Conservation (phyloP, 2,888 invertebrate species). For the Halocaridina rubra region DNA sequence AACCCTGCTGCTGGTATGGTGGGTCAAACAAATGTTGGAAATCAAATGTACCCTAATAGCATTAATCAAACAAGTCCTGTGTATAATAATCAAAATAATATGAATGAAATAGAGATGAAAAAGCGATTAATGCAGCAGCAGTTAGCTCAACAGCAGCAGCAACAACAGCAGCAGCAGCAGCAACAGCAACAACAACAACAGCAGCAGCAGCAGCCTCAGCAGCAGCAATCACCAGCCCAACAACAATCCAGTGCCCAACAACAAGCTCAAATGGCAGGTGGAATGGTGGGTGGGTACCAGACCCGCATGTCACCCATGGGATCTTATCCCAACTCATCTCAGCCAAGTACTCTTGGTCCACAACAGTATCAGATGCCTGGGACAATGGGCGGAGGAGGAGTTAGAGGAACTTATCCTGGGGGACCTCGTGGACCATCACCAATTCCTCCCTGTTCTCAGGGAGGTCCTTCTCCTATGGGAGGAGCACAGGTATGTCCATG, state of each 20-base stretch:
- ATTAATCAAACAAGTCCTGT: conserved; percentile 58
- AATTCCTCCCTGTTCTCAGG: conserved; percentile 56
- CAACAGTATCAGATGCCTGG: conserved; percentile 50
- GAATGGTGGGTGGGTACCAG: conserved; percentile 50
- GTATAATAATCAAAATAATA: conserved; percentile 61
- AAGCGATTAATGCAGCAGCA: conserved; percentile 48
- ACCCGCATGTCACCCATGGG: conserved; percentile 63
- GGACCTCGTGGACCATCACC: conserved; percentile 60
- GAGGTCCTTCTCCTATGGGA: conserved; percentile 57
- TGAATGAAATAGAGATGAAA: conserved; percentile 53
- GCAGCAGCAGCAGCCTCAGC: conserved; percentile 34
- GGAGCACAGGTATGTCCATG: conserved; percentile 59
- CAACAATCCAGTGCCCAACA: conserved; percentile 29
- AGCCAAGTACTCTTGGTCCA: conserved; percentile 44
- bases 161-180: conserved; percentile 57
- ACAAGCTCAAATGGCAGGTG: conserved; percentile 48
- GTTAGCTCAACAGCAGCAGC: conserved; percentile 50
- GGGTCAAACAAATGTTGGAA: conserved; percentile 40
- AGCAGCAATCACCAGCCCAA: conserved; percentile 20
- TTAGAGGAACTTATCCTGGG: conserved; percentile 54
- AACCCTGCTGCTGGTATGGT: conserved; percentile 47
- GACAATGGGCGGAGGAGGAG: conserved; percentile 38
- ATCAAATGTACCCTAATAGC: conserved; percentile 60
- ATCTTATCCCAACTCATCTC: conserved; percentile 41
- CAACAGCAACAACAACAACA: conserved; percentile 51